Base-by-base conservation (phyloP, 2,797 vertebrate species). In the Rhinatrema bivittatum region DNA sequence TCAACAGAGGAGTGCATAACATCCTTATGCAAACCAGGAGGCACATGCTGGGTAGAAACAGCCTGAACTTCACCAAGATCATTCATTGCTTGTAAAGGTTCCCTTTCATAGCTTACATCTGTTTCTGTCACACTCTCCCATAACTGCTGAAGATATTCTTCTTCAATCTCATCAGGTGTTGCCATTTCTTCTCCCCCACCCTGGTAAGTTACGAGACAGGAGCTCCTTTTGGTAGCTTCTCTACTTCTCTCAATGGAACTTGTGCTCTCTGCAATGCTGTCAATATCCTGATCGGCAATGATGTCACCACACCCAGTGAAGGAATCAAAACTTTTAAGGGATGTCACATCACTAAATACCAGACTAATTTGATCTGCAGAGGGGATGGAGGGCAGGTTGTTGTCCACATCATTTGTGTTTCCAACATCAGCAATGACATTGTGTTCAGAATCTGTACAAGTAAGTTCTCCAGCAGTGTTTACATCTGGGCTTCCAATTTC, bases 111-210 rank as follows among this genome's bases (percentile, higher is more conserved):
- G 61, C 68, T 72, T 1, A 71, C 19, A n/a, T 85, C 83, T 8
- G 68, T 81, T 0, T 70, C 68, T 2, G 39, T 13, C 7, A 46
- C 30, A 7, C 76, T 54, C 16, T 62, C 66, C 88, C 90, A 94
- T 3, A 86, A 51, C 45, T 83, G 68, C 5, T 76, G 72, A 35
- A 92, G 70, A 49, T 84, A 85, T 3, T 87, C 85, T 2, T 86
- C 86, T 4, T 90, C 90, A 0, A 90, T 59, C 55, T 93, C 89
- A 52, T 95, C 91, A 0, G 93, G 91, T 7, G 89, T 86, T 33
- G 95, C 96, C 95, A 99, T 99, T 69, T 97, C 96, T 69, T 99
- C 96, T 0, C 96, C 96, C 0, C 96, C 96, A 0, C 96, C 96
- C 74, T 99, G 96, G 68, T 93, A 99, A 2, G 92, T 97, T 7